A percentile compares a stretch with the other conserved stretches of the same genome.
phyloP scores from a whole-genome alignment of 2,113 vertebrate genomes.

The Coreoperca whiteheadi region DNA sequence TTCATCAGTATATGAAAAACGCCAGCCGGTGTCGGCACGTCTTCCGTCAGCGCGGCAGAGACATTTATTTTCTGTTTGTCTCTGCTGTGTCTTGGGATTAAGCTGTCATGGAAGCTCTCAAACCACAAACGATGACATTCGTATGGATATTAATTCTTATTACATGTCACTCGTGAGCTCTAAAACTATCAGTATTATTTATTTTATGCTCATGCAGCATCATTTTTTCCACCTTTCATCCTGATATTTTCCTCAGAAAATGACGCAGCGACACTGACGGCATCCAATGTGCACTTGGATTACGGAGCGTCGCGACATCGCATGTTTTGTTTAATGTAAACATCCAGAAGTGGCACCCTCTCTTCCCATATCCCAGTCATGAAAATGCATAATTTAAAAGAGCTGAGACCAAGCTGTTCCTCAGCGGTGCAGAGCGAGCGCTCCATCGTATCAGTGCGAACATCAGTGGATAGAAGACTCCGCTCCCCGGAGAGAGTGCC shows the following conservation, averaged over 20 bases:
- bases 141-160: conserved; percentile 59
- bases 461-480: conserved; percentile 68
- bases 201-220: conserved; percentile 15
- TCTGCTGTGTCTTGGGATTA: conserved; percentile 44
- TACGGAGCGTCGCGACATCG: conserved; percentile 29
- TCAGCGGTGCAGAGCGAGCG: conserved; percentile 47
- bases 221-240: neutral
- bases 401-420: conserved; percentile 65
- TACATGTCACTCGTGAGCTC: conserved; percentile 56
- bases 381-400: conserved; percentile 76
- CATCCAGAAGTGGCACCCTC: conserved; percentile 48
- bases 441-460: conserved; percentile 61
- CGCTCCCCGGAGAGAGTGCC: conserved; percentile 69
- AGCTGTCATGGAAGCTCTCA: conserved; percentile 56
- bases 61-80: conserved; percentile 62
- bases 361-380: conserved; percentile 50
- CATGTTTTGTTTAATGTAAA: conserved; percentile 65
- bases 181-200: conserved; percentile 49
- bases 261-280: neutral
- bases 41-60: conserved; percentile 68
- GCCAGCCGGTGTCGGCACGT: conserved; percentile 45
- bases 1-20: conserved; percentile 57
- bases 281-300: neutral
- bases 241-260: conserved; percentile 2
- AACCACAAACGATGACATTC: conserved; percentile 51